Evolutionary conservation across 2,888 invertebrate species (phyloP).

Genomic region (Nephrotoma appendiculata): DNA sequence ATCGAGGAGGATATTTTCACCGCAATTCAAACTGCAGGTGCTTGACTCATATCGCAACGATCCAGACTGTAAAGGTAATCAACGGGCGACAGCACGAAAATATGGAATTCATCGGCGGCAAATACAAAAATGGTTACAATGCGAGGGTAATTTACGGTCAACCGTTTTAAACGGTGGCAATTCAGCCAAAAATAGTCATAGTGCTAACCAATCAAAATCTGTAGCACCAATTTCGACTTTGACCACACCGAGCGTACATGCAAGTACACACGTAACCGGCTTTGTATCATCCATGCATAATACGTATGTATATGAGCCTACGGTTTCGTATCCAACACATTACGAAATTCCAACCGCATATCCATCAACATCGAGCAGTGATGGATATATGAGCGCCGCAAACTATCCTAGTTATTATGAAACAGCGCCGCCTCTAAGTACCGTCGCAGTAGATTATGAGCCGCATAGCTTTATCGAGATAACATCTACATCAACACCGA

Average conservation of each 20-base stretch:
- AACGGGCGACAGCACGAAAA: slow-evolving; percentile 77
- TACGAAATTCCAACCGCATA: slow-evolving; percentile 16
- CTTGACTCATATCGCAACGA: slow-evolving; percentile 76
- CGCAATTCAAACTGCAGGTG: slow-evolving; percentile 79
- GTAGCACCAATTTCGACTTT: slow-evolving; percentile 8
- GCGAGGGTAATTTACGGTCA: slow-evolving; percentile 62
- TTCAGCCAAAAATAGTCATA: slow-evolving; percentile 13
- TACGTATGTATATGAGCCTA: slow-evolving; percentile 10
- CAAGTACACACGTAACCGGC: slow-evolving; percentile 1
- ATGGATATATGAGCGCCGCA: not conserved
- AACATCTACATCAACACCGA: not conserved
- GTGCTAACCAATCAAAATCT: slow-evolving; percentile 5
- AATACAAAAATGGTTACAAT: slow-evolving; percentile 86
- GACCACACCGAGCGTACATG: slow-evolving; percentile 12
- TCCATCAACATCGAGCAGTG: slow-evolving; percentile 13
- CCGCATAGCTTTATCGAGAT: not conserved
- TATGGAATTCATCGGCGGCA: slow-evolving; percentile 80
- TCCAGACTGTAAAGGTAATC: slow-evolving; percentile 77
- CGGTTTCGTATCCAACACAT: slow-evolving; percentile 13
- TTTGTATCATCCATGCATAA: slow-evolving; percentile 18
- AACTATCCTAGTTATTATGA: not conserved
- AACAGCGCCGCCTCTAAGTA: not conserved
- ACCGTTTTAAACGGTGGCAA: slow-evolving; percentile 43
- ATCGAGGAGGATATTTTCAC: slow-evolving; percentile 74
- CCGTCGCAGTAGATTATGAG: not conserved